Evolutionary conservation across 2,797 vertebrate genomes (phyloP).

Genomic region (Thamnophis elegans): DNA sequence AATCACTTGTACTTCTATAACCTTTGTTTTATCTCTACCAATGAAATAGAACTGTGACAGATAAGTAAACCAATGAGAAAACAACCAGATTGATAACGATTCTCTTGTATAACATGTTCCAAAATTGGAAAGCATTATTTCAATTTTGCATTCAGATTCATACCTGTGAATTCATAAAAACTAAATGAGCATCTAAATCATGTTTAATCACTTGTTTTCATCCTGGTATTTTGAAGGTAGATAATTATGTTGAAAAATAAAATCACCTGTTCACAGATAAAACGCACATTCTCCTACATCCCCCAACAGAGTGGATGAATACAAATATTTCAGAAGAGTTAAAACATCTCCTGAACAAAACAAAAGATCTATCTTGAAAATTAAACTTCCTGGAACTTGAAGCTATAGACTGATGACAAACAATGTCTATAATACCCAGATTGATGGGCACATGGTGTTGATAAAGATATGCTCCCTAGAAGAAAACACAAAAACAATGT

Average conservation of each 20-base stretch:
- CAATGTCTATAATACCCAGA: slow-evolving; percentile 9
- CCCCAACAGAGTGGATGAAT: neutral
- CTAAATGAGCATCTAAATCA: slow-evolving; percentile 17
- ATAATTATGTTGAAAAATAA: slow-evolving; percentile 19
- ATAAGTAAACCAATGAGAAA: slow-evolving; percentile 8
- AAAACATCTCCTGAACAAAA: slow-evolving; percentile 8
- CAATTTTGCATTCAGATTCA: slow-evolving; percentile 15
- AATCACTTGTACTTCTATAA: neutral
- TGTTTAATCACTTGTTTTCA: slow-evolving; percentile 13
- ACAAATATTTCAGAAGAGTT: neutral
- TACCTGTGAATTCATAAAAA: slow-evolving; percentile 23
- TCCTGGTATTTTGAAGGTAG: slow-evolving; percentile 7
- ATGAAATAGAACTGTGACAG: neutral
- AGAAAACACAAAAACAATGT: neutral
- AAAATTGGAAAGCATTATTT: slow-evolving; percentile 15
- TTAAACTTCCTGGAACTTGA: slow-evolving; percentile 16
- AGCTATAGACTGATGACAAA: slow-evolving; percentile 13
- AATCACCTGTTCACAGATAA: neutral
- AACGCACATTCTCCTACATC: neutral
- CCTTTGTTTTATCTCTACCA: neutral
- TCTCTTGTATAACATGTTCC: neutral
- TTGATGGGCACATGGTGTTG: slow-evolving; percentile 11
- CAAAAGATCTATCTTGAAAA: slow-evolving; percentile 17
- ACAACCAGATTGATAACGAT: neutral
- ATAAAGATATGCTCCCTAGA: slow-evolving; percentile 11